Evolutionary conservation across 2,888 invertebrate genomes (phyloP).

Genomic region (Lingula anatina): DNA sequence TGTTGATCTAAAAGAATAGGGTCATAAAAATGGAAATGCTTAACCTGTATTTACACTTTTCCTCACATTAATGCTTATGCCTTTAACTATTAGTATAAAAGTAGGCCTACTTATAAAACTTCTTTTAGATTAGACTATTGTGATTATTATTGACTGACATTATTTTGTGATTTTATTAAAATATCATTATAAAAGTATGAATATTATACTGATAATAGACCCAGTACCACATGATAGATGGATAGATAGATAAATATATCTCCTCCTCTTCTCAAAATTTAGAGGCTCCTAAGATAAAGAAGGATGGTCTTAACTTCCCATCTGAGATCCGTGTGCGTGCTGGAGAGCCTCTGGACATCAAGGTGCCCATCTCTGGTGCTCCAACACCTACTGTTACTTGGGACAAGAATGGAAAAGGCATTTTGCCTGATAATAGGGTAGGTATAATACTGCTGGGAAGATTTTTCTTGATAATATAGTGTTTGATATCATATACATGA

Average conservation of each 20-base stretch:
- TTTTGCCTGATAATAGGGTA: slow-evolving; percentile 29
- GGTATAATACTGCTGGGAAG: too few species aligned
- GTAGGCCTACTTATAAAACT: neutral
- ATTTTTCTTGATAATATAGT: too few species aligned
- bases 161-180: too few species aligned
- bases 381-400: slow-evolving; percentile 89
- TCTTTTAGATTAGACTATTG: neutral
- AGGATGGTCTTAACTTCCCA: slow-evolving; percentile 74
- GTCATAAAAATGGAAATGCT: neutral
- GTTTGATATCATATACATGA: too few species aligned
- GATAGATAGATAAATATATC: too few species aligned
- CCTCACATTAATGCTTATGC: neutral
- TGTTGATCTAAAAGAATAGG: neutral
- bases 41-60: neutral
- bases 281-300: slow-evolving; percentile 86
- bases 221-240: too few species aligned
- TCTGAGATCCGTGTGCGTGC: slow-evolving; percentile 91
- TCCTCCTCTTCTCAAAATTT: too few species aligned
- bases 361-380: slow-evolving; percentile 89
- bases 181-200: too few species aligned
- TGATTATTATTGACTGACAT: too few species aligned
- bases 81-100: neutral
- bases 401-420: slow-evolving; percentile 69
- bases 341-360: slow-evolving; percentile 91
- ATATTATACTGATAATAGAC: too few species aligned